phyloP scores from a whole-genome alignment of 2,113 vertebrate genomes.

The Austrofundulus limnaeus region DNA sequence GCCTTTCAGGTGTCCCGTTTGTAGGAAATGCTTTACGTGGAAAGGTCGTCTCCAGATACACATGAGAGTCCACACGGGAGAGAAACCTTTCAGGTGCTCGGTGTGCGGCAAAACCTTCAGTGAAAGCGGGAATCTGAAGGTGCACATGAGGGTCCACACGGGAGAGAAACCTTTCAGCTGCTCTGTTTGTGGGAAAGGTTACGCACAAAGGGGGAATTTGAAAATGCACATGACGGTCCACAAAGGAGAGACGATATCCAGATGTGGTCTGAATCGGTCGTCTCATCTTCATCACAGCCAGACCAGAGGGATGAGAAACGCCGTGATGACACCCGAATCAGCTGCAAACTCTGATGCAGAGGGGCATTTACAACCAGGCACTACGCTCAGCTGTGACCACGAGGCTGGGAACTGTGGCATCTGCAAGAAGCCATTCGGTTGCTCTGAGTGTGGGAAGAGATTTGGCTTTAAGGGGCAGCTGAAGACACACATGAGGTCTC shows the following conservation, averaged over 20 bases:
- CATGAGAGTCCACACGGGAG: conserved; percentile 42
- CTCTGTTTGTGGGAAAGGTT: conserved; percentile 12
- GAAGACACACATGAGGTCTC: conserved; percentile 33
- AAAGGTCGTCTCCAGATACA: conserved; percentile 34
- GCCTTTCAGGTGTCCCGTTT: conserved; percentile 31
- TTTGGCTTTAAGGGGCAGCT: conserved; percentile 30
- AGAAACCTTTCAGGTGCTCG: conserved; percentile 54
- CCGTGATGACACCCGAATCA: background rate
- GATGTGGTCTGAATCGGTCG: conserved; percentile 4
- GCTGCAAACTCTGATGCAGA: background rate
- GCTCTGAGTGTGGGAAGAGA: conserved; percentile 25
- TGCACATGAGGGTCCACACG: conserved; percentile 32
- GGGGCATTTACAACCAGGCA: background rate
- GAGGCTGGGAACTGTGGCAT: background rate
- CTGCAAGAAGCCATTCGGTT: conserved; percentile 21
- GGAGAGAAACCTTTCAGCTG: conserved; percentile 41
- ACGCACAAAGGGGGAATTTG: conserved; percentile 20
- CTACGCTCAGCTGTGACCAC: background rate
- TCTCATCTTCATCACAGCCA: conserved; percentile 16
- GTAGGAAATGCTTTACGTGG: conserved; percentile 38
- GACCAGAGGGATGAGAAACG: background rate
- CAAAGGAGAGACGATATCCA: conserved; percentile 14
- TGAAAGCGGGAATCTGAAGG: conserved; percentile 25
- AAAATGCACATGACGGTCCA: conserved; percentile 22
- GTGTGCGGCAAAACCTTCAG: conserved; percentile 79